Base-by-base conservation (phyloP, 2,888 invertebrate genomes). In the Arenicola marina region DNA sequence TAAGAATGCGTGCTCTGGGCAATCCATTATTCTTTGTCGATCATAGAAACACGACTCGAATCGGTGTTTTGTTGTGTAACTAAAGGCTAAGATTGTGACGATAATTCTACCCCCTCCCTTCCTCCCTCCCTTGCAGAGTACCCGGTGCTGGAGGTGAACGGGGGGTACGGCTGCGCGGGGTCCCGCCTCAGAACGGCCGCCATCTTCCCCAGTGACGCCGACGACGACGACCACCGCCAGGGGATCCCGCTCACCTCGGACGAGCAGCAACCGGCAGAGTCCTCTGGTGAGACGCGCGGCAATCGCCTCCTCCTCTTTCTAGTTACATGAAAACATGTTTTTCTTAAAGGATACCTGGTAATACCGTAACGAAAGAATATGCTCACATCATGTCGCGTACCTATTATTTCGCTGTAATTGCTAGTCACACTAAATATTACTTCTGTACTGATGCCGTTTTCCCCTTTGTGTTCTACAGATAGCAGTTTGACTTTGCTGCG, bases 131-230 rank as follows among this genome's bases (percentile, higher is more conserved):
- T 38, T 38, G 18, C 38, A 38, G 48, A 24, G 7, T 48, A 48
- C 26, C 15, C n/a, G 11, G 26, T 7, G 26, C 11, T 48, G 48
- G n/a, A 48, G 48, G 48, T 48, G n/a, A 48, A 48, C 24, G 48
- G 21, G 24, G 59, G 24, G 21, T 53, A 54, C 38, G n/a, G 48
- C 7, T 48, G 24, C 24, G 11, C 48, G n/a, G 18, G 18, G 24
- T 11, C 48, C n/a, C 11, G 24, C 11, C 26, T n/a, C 18, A 29
- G 32, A 28, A 51, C 53, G 43, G 59, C 59, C 32, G 59, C 33
- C 56, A 76, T 78, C 59, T 77, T 77, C 65, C 78, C 77, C 7
- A 76, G 75, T 64, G 78, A 77, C 65, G 76, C 76, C 11, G 75
- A 77, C 61, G 76, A 74, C 48, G 78, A 76, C 54, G 70, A 71